Conservation (phyloP, 2,113 vertebrate genomes). For the Chionomys nivalis region DNA sequence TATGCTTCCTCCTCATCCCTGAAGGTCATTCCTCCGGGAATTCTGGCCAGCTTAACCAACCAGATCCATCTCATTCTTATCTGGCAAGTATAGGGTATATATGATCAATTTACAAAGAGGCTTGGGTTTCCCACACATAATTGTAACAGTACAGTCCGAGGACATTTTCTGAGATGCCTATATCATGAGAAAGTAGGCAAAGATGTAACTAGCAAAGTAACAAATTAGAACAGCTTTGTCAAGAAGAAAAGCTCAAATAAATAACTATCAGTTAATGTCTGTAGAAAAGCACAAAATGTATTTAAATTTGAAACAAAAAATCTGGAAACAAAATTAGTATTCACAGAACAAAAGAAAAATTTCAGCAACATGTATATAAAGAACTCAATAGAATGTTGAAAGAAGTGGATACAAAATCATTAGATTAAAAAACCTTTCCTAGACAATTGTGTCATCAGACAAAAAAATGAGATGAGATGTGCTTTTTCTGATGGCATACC, state of each 20-base stretch:
- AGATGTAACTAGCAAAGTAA: neutral
- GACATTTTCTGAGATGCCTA: neutral
- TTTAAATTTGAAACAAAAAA: neutral
- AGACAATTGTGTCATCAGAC: neutral
- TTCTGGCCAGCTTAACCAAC: neutral
- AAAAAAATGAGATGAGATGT: neutral
- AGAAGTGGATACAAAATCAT: neutral
- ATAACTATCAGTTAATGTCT: neutral
- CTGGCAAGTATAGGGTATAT: neutral
- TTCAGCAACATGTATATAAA: neutral
- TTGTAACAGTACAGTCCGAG: neutral
- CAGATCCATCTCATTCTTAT: too few relatives aligned
- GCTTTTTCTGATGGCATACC: neutral
- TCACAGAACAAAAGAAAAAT: neutral
- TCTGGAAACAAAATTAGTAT: neutral
- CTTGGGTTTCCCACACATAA: neutral
- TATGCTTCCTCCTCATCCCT: neutral
- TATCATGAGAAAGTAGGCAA: neutral
- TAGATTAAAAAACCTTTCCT: neutral
- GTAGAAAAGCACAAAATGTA: neutral
- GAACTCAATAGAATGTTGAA: neutral
- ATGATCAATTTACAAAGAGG: neutral
- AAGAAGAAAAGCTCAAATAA: conserved; percentile 29
- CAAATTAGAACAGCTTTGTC: neutral
- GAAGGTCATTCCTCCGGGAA: neutral